phyloP scores from a whole-genome alignment of 2,113 vertebrate species.

The Riparia riparia region DNA sequence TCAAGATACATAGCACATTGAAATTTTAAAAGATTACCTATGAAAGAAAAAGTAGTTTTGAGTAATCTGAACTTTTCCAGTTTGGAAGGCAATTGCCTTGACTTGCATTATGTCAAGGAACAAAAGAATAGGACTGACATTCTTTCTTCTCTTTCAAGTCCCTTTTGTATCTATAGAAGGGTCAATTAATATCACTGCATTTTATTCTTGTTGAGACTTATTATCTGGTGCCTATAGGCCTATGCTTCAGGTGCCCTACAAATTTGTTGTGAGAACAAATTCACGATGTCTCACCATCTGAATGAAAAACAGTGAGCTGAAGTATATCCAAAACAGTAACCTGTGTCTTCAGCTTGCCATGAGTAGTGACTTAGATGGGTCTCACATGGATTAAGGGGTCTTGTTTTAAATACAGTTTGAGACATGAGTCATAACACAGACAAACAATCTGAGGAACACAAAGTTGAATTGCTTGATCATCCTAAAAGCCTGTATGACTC shows the following conservation, averaged over 20 bases:
- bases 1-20: neutral
- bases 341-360: neutral
- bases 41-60: neutral
- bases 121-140: neutral
- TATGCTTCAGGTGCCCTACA: neutral
- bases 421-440: neutral
- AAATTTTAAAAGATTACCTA: neutral
- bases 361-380: neutral
- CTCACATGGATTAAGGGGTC: neutral
- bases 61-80: neutral
- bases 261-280: neutral
- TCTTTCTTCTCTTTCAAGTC: neutral
- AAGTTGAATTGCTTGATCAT: neutral
- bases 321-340: neutral
- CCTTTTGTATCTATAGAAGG: neutral
- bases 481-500: neutral
- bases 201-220: neutral
- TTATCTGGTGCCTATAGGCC: neutral
- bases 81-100: neutral
- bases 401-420: neutral
- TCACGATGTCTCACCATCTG: neutral
- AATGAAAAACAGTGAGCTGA: neutral
- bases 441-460: neutral
- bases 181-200: neutral
- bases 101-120: neutral